These are phyloP conservation scores for Zapus hudsonius DNA, from an alignment of 2,113 vertebrate species.

Conservation along the genomic window DNA sequence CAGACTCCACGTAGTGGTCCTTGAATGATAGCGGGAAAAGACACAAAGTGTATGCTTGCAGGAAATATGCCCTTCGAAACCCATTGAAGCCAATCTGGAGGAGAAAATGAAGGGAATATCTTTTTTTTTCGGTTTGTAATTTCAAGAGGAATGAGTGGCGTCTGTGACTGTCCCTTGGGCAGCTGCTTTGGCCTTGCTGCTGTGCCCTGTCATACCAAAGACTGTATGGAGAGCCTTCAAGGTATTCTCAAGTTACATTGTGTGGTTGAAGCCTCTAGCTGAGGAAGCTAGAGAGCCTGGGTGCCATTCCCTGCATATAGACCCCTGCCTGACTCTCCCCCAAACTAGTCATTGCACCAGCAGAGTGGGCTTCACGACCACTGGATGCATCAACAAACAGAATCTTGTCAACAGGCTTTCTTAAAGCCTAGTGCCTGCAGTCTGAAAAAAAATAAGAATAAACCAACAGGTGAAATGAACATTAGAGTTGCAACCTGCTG, in stretches of 20 bases:
- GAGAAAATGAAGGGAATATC: too few species aligned
- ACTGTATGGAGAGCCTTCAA: not conserved
- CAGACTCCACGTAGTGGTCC: not conserved
- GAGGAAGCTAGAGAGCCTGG: not conserved
- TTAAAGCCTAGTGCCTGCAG: not conserved
- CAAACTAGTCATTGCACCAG: not conserved
- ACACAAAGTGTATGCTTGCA: not conserved
- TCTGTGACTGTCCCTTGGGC: not conserved
- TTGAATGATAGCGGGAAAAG: not conserved
- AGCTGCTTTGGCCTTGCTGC: not conserved
- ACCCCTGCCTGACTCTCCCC: not conserved
- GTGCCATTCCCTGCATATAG: not conserved
- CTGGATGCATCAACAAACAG: not conserved
- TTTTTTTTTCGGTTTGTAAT: not conserved
- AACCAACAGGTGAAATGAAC: constrained; percentile 74
- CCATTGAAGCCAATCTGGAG: not conserved
- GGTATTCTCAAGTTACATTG: rapidly evolving
- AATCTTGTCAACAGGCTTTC: constrained; percentile 29
- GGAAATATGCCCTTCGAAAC: not conserved
- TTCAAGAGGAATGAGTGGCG: not conserved
- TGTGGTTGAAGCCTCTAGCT: not conserved
- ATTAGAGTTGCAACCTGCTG: constrained; percentile 61
- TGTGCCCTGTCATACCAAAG: not conserved
- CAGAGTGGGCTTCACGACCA: not conserved
- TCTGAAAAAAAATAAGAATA: constrained; percentile 71